A percentile compares a stretch with the other conserved stretches of the same genome.
Conservation (phyloP, 2,888 invertebrate genomes). For the Philhelius pedissequus region DNA sequence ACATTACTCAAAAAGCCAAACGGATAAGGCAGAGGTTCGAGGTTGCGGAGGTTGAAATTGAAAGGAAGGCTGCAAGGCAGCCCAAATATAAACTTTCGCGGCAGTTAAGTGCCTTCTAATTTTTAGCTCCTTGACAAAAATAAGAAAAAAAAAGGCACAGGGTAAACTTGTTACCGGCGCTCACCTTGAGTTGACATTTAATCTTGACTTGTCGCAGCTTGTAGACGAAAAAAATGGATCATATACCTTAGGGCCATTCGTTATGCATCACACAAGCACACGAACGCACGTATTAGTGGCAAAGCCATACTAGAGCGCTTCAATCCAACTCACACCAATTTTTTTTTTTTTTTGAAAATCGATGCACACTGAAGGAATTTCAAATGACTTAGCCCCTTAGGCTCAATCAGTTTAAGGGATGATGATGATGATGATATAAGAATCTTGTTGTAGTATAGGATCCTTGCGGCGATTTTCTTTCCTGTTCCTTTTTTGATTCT, state of each 20-base stretch:
- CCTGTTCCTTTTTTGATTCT: neutral
- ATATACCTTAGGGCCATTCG: constrained; percentile 60
- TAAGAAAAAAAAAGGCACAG: constrained; percentile 9
- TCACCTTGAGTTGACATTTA: constrained; percentile 69
- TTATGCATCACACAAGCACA: constrained; percentile 15
- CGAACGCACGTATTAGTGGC: neutral
- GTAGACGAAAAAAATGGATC: constrained; percentile 60
- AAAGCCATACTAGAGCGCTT: constrained; percentile 31
- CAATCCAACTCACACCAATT: constrained; percentile 13
- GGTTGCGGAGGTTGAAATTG: neutral
- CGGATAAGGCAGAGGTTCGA: neutral
- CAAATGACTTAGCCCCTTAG: constrained; percentile 62
- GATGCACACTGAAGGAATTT: constrained; percentile 67
- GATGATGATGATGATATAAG: constrained; percentile 66
- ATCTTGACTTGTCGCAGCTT: constrained; percentile 67
- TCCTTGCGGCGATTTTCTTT: constrained; percentile 54
- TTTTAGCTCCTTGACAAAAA: constrained; percentile 29
- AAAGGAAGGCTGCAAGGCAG: neutral
- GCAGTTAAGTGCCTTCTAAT: constrained; percentile 69
- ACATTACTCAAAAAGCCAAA: constrained; percentile 49
- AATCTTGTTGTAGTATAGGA: constrained; percentile 60
- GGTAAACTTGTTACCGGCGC: constrained; percentile 65
- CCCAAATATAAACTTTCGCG: constrained; percentile 54
- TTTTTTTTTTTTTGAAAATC: constrained; percentile 25
- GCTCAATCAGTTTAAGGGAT: constrained; percentile 66